Evolutionary conservation across 2,797 vertebrate genomes (phyloP), one percentile per base, ranked within the genome.

Genomic region (Melanotaenia pygmaea): DNA sequence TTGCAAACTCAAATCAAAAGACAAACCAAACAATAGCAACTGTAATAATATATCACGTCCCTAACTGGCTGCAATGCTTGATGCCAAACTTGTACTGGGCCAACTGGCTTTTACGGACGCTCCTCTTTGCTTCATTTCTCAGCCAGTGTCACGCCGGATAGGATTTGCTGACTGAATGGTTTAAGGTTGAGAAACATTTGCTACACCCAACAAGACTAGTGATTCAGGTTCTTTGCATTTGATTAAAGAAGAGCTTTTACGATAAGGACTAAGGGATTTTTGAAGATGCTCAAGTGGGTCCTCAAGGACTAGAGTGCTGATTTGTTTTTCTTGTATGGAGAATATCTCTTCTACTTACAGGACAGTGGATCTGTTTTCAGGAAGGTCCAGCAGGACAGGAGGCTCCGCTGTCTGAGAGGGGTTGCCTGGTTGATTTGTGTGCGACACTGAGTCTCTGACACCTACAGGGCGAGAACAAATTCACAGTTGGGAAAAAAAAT

Each of bases 401-500:
- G 96, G 96, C 28, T 97, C 95, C 0, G 96, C 91, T 0, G 95
- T 87, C 80, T 94, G 95, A 10, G 95, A 92, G 9, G 93, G 90
- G 70, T 86, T 81, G n/a, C 92, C 92, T 0, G 94, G 95, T 72
- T 92, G 94, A 24, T 93, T 94, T 0, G 96, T 98, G 72, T 96
- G 96, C 13, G 97, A 99, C 81, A 98, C 96, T 0, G 96, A 97
- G 71, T 99, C 98, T 82, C 97, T 93, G 70, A 99, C 96, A 40
- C 98, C 98, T 99, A n/a, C 30, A 54, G 37, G 0, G 68, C 4
- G 43, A 73, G 10, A 72, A 35, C 8, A 75, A 71, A 85, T 18
- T 56, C 37, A 16, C 57, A 69, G 37, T 9, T 45, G 14, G 6
- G 32, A 13, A 7, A 20, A 30, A 16, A 57, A 37, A 53, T 51